Percentiles rank a stretch among this genome's conserved stretches.
phyloP scores from a whole-genome alignment of 2,888 invertebrate genomes.

The Taenaris catops region DNA sequence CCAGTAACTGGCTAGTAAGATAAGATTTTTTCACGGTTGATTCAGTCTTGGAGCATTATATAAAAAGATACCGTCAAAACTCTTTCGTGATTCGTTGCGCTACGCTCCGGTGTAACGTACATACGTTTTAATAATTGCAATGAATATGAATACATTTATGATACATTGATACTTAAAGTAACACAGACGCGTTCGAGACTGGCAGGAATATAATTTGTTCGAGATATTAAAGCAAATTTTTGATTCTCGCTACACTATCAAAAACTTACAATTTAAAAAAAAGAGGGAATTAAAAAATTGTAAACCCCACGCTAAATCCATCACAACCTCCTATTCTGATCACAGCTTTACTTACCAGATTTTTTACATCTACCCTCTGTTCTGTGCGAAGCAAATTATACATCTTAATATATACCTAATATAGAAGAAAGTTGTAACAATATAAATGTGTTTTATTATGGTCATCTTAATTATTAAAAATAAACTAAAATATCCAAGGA shows the following conservation, averaged over 20 bases:
- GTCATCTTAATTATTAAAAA: too few relatives aligned
- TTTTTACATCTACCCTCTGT: slow-evolving; percentile 33
- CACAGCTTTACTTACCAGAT: slow-evolving; percentile 66
- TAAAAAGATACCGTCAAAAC: too few relatives aligned
- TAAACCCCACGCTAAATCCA: slow-evolving; percentile 49
- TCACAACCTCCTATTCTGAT: slow-evolving; percentile 75
- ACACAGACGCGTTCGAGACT: slow-evolving; percentile 26
- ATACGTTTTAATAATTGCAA: too few relatives aligned
- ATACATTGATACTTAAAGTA: slow-evolving; percentile 12
- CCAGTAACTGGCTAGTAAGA: too few relatives aligned
- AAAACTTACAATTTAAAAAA: slow-evolving; percentile 42
- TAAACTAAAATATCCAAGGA: too few relatives aligned
- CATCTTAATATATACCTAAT: too few relatives aligned
- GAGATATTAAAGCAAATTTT: slow-evolving; percentile 51
- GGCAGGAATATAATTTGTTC: slow-evolving; percentile 46
- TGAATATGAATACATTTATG: slow-evolving; percentile 2
- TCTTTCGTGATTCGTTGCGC: too few relatives aligned
- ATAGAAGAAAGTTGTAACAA: too few relatives aligned
- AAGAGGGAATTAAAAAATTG: slow-evolving; percentile 51
- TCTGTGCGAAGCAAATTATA: slow-evolving; percentile 19
- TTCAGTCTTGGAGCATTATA: too few relatives aligned
- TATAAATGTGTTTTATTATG: too few relatives aligned
- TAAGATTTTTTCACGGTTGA: too few relatives aligned
- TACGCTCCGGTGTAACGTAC: too few relatives aligned
- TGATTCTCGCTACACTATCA: slow-evolving; percentile 39